These are phyloP conservation scores for Actinostola sp. DNA, from an alignment of 92 coral and sea anemone species.

Conservation along the genomic window DNA sequence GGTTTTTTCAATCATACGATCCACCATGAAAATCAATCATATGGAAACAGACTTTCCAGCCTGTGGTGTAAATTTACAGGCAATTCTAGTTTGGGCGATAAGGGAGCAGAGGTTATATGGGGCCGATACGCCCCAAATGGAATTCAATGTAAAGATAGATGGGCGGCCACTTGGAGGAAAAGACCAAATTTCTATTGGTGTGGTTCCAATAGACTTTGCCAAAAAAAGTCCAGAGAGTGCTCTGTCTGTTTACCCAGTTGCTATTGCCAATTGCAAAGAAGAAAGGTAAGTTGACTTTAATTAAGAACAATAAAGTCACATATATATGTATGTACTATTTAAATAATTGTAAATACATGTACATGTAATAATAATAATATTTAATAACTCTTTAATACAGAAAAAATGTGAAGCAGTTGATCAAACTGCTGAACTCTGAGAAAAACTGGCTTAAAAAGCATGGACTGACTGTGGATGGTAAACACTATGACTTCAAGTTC, in stretches of 20 bases:
- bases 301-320: not conserved
- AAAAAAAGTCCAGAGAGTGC: slow-evolving; percentile 31
- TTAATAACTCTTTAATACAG: not conserved
- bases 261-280: slow-evolving; percentile 36
- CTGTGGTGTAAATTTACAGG: slow-evolving; percentile 24
- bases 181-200: slow-evolving; percentile 30
- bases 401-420: slow-evolving; percentile 2
- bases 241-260: slow-evolving; percentile 31
- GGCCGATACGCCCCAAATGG: slow-evolving; percentile 8
- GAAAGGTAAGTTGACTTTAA: not conserved
- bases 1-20: slow-evolving; percentile 26
- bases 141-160: slow-evolving; percentile 48
- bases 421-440: not conserved
- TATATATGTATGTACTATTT: not conserved
- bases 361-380: too few species aligned
- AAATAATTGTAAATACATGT: not conserved
- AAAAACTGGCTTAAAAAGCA: not conserved
- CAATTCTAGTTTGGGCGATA: slow-evolving; percentile 47
- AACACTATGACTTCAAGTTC: slow-evolving; percentile 13
- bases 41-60: slow-evolving; percentile 28
- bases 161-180: slow-evolving; percentile 47
- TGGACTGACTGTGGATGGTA: slow-evolving; percentile 24
- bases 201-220: slow-evolving; percentile 25
- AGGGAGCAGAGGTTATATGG: slow-evolving; percentile 30
- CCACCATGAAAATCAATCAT: slow-evolving; percentile 4